Conservation (phyloP, 2,888 invertebrate genomes). For the Ashinkailepas kermadecensis region DNA sequence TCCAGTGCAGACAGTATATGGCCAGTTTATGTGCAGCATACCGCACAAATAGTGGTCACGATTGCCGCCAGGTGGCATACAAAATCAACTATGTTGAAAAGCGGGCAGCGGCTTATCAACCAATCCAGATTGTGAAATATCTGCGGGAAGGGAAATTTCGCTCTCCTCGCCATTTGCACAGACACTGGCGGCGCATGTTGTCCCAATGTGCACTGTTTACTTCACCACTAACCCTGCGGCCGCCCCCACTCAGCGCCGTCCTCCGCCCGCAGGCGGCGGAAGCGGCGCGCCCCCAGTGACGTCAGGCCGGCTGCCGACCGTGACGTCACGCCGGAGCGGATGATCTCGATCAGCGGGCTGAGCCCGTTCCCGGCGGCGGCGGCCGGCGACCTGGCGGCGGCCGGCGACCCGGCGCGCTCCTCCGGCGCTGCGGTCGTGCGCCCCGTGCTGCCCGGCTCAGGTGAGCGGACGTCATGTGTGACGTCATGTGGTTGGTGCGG, state of each 20-base stretch:
- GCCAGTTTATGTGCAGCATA: too few species aligned
- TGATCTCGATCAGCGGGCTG: conserved; percentile 16
- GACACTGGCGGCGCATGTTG: too few species aligned
- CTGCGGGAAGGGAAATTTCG: too few species aligned
- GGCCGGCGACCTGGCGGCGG: background rate
- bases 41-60: too few species aligned
- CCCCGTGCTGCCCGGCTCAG: background rate
- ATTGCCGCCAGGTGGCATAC: too few species aligned
- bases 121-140: too few species aligned
- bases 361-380: background rate
- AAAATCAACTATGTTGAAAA: too few species aligned
- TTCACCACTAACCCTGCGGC: background rate
- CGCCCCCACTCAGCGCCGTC: background rate
- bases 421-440: background rate
- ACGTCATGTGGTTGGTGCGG: too few species aligned
- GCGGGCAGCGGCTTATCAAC: too few species aligned
- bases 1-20: too few species aligned
- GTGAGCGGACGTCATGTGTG: background rate
- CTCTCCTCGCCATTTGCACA: too few species aligned
- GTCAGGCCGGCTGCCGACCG: background rate
- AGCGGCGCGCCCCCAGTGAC: background rate
- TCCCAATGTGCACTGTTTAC: background rate
- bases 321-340: background rate
- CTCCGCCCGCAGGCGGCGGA: background rate
- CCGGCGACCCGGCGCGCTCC: background rate